Evolutionary conservation across 2,888 invertebrate genomes (phyloP).

Genomic region (Synergus umbraculus): DNA sequence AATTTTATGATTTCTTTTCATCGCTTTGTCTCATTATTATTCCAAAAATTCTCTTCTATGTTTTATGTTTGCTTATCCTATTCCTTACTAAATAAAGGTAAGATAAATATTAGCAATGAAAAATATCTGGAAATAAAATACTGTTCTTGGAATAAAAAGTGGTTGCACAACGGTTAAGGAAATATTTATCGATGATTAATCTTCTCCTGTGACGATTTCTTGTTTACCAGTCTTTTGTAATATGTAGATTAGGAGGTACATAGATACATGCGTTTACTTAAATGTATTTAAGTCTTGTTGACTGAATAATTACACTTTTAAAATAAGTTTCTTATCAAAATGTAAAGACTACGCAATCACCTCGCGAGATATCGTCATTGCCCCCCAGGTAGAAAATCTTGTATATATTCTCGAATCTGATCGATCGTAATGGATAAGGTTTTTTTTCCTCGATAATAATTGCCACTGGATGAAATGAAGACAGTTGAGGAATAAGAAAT

Average conservation of each 20-base stretch:
- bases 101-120: neutral
- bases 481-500: conserved; percentile 40
- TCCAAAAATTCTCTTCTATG: no score
- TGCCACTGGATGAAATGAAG: conserved; percentile 36
- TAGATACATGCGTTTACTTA: neutral
- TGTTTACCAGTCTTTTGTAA: neutral
- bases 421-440: neutral
- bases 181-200: neutral
- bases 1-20: no score
- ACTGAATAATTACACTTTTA: neutral
- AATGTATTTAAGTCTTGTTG: neutral
- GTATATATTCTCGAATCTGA: conserved; percentile 30
- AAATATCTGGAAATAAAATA: neutral
- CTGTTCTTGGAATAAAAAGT: neutral
- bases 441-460: conserved; percentile 36
- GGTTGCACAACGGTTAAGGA: neutral
- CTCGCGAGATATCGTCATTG: conserved; percentile 17
- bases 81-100: neutral
- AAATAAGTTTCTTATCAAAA: neutral
- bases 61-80: no score
- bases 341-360: neutral
- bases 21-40: no score
- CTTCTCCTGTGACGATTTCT: neutral
- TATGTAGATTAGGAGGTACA: no score
- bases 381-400: conserved; percentile 28